Evolutionary conservation across 2,113 vertebrate species (phyloP), one percentile per base, ranked within the genome.

Genomic region (Strix aluco): DNA sequence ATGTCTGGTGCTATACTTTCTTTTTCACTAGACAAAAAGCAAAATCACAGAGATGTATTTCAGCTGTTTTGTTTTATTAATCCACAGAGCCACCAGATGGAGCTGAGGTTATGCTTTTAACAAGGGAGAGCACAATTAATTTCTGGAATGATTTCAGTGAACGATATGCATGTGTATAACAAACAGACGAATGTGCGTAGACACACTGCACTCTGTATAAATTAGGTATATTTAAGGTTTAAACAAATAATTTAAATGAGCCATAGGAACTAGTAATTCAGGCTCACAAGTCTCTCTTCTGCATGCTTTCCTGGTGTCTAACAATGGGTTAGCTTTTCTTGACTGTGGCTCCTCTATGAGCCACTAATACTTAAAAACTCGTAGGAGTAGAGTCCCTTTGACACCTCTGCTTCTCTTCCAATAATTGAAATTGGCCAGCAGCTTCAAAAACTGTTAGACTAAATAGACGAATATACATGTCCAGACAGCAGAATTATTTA

Each of bases 41-140:
- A 86, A 91, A 81, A 67, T 40, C 52, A 21, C 57, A 61, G 69
- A 40, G 14, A 30, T 1, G 0, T 7, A 46, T 38, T 87, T 57
- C n/a, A 51, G 42, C 29, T 82, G 66, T 55, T 73, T 72, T 52
- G 15, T 36, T 21, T 65, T 66, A 20, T 6, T 47, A 88, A 61
- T 63, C 27, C 73, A 42, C n/a, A 79, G 47, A 94, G 32, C 98
- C 98, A 98, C 89, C 96, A 98, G 97, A 85, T 98, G 98, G 98
- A 97, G 97, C 97, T 97, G 91, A 58, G 92, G 96, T 96, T 95
- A 94, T 90, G 86, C 82, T 95, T 96, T 95, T 59, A 67, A 66
- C 36, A 72, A 92, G 27, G n/a, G 47, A 9, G 18, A 95, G 40
- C 6, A 55, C 84, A 69, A 89, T 86, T 81, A 63, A 54, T 89